Evolutionary conservation across 2,888 invertebrate genomes (phyloP).

Genomic region (Morinoia aosen): DNA sequence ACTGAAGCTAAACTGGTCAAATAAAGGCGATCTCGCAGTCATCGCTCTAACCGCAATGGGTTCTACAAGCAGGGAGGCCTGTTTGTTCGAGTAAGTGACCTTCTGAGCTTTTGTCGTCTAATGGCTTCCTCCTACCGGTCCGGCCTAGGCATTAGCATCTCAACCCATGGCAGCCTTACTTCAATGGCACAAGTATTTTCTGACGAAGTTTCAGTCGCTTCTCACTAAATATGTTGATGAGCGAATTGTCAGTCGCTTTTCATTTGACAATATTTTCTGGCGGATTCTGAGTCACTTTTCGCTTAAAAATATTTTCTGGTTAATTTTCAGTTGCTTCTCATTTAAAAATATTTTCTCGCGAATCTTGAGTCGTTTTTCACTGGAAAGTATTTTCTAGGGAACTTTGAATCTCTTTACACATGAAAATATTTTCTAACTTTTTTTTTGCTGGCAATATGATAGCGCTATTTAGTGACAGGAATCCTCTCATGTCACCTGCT

Average conservation of each 20-base stretch:
- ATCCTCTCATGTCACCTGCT: too few relatives aligned
- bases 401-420: too few relatives aligned
- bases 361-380: background rate
- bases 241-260: background rate
- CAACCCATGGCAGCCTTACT: background rate
- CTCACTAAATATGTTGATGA: background rate
- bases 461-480: too few relatives aligned
- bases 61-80: background rate
- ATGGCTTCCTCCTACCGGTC: background rate
- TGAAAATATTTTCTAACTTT: too few relatives aligned
- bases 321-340: too few relatives aligned
- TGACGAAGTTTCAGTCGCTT: background rate
- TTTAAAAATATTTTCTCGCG: background rate
- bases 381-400: background rate
- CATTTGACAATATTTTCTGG: background rate
- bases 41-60: constrained; percentile 24
- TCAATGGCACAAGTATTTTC: background rate
- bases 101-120: background rate
- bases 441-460: too few relatives aligned
- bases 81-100: constrained; percentile 32
- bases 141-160: background rate
- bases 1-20: constrained; percentile 49
- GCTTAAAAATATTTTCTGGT: too few relatives aligned
- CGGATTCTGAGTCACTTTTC: background rate
- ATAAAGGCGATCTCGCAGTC: background rate